These are phyloP conservation scores for Arrhamphus sclerolepis DNA, from an alignment of 2,797 vertebrate species.

Conservation along the genomic window DNA sequence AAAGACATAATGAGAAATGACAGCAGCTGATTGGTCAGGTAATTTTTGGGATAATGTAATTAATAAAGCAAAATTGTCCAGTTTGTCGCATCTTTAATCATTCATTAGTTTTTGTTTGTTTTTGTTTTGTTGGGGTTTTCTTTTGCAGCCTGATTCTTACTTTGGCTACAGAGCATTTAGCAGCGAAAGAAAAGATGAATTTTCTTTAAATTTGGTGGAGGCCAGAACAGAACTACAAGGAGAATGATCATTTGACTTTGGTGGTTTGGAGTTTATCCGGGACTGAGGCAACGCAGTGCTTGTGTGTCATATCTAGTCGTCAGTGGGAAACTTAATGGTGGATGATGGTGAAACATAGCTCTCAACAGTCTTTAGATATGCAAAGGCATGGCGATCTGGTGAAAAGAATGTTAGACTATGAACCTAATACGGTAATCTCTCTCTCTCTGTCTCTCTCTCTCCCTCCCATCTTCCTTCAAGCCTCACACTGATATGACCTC, in stretches of 20 bases:
- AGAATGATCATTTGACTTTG: neutral
- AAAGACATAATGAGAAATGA: slow-evolving; percentile 2
- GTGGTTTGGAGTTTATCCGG: too few relatives aligned
- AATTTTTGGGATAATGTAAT: too few relatives aligned
- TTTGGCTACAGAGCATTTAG: neutral
- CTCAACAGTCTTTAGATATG: too few relatives aligned
- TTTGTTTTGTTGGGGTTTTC: neutral
- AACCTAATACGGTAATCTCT: too few relatives aligned
- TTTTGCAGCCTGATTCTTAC: neutral
- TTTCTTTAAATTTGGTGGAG: neutral
- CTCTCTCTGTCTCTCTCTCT: slow-evolving; percentile 45
- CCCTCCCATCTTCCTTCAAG: slow-evolving; percentile 73
- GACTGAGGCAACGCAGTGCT: too few relatives aligned
- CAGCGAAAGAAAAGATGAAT: neutral
- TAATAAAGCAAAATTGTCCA: too few relatives aligned
- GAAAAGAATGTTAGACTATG: too few relatives aligned
- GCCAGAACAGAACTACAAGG: neutral
- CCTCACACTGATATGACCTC: slow-evolving; percentile 55
- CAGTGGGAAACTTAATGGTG: too few relatives aligned
- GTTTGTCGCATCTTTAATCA: neutral
- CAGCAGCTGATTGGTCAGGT: neutral
- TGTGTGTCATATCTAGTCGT: too few relatives aligned
- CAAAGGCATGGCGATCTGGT: too few relatives aligned
- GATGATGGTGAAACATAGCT: too few relatives aligned
- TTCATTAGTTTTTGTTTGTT: neutral